Evolutionary conservation across 2,888 invertebrate species (phyloP), one percentile per base, ranked within the genome.

Genomic region (Gari tellinella): DNA sequence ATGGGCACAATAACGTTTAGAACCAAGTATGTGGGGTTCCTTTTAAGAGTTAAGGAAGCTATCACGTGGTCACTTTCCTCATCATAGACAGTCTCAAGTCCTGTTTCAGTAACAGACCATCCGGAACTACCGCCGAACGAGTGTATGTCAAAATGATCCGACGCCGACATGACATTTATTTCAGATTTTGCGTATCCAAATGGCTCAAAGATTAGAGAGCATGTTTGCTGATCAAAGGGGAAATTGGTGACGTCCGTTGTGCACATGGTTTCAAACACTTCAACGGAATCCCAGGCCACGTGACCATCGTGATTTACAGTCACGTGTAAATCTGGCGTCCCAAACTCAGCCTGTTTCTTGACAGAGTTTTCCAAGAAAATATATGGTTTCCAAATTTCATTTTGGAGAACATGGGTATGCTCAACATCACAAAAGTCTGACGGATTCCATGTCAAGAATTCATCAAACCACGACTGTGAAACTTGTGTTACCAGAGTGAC

Each of bases 1-100:
- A 80, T 73, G 3, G 80, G 80, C 1, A 76, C 56, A 40, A 80
- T 58, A 43, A 68, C 67, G 38, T 80, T 80, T 19, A 80, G 43
- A n/a, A 80, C 48, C 38, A 76, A 64, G 56, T 76, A 80, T 1
- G 43, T 17, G 12, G 72, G 74, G 46, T 76, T 67, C 23, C 80
- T 49, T 14, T 61, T 26, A 23, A 80, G 57, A 12, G 58, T 66
- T 2, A 80, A 17, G 8, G 69, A 73, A 57, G 66, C 69, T 1
- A 72, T 14, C 5, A 73, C 31, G 43, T 78, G 78, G 10, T 56
- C 40, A 8, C 19, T 55, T 4, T 40, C 52, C 7, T 45, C 65
- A 2, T 55, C 52, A 0, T 17, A 31, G 21, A 23, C 43, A 0
- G 43, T 38, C 23, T 45, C 65, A 31, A 69, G 25, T 3, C 41